These are phyloP conservation scores for Spialia ferax DNA, from an alignment of 2,888 invertebrate genomes.

Conservation along the genomic window DNA sequence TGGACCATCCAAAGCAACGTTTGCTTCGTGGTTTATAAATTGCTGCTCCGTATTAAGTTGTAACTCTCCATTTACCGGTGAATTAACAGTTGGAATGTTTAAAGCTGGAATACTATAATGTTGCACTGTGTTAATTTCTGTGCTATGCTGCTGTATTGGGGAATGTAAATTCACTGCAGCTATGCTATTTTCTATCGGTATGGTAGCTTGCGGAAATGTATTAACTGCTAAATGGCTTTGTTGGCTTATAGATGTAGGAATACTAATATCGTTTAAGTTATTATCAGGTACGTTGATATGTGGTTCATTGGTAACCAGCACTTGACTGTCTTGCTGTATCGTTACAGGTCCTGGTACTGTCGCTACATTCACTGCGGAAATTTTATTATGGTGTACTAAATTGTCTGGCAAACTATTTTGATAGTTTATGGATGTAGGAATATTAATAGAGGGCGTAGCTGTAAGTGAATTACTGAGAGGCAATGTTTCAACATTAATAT, in stretches of 20 bases:
- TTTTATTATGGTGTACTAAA: not conserved
- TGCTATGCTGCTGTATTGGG: not conserved
- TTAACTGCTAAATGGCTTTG: conserved; percentile 30
- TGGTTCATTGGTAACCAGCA: not conserved
- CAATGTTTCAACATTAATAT: not conserved
- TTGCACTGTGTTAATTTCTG: not conserved
- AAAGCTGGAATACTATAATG: conserved; percentile 3
- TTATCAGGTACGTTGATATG: not conserved
- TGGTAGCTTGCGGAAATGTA: conserved; percentile 9
- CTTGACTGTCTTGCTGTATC: conserved; percentile 24
- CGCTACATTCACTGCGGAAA: not conserved
- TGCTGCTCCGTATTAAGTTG: conserved; percentile 3
- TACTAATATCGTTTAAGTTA: conserved; percentile 6
- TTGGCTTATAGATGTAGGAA: not conserved
- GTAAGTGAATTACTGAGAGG: not conserved
- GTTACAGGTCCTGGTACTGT: not conserved
- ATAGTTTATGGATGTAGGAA: not conserved
- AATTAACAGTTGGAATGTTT: conserved; percentile 1
- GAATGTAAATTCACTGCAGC: not conserved
- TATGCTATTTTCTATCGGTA: conserved; percentile 5
- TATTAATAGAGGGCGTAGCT: not conserved
- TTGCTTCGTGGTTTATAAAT: not conserved
- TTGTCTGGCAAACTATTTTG: conserved; percentile 2
- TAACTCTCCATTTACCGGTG: conserved; percentile 12
- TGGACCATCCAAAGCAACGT: conserved; percentile 11